These are phyloP conservation scores for Drosophila triauraria DNA, from an alignment of 1,140 invertebrate species.

Conservation along the genomic window DNA sequence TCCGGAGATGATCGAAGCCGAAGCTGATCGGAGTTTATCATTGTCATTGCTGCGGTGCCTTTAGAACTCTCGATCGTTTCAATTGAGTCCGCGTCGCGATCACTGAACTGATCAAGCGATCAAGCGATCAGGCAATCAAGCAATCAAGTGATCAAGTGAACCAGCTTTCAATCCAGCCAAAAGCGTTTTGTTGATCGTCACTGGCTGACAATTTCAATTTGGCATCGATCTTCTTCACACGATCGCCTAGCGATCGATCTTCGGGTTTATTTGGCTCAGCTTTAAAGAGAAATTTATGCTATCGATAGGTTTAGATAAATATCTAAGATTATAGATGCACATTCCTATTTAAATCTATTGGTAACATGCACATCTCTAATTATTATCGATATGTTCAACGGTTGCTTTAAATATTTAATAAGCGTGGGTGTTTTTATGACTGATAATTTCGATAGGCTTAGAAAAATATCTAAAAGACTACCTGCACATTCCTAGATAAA, in stretches of 20 bases:
- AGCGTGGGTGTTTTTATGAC: no score
- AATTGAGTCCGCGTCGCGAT: conserved; percentile 17
- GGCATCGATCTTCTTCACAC: conserved; percentile 53
- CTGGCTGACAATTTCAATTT: conserved; percentile 40
- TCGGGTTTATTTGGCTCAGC: not conserved
- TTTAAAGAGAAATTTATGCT: not conserved
- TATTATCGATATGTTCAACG: not conserved
- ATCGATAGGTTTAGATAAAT: no score
- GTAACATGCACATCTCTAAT: no score
- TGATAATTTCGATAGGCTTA: no score
- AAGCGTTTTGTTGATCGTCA: conserved; percentile 39
- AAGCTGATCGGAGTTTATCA: conserved; percentile 43
- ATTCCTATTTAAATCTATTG: no score
- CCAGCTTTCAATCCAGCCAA: conserved; percentile 8
- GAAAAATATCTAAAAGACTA: no score
- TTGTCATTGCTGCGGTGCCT: conserved; percentile 46
- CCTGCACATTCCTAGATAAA: no score
- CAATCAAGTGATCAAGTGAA: not conserved
- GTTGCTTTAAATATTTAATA: no score
- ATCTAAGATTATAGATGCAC: not conserved
- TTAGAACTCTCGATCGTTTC: conserved; percentile 27
- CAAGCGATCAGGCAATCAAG: not conserved
- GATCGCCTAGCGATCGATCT: conserved; percentile 15
- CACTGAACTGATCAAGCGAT: conserved; percentile 6
- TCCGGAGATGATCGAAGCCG: conserved; percentile 27